Base-by-base conservation (phyloP, 2,113 vertebrate genomes). In the Castor canadensis region DNA sequence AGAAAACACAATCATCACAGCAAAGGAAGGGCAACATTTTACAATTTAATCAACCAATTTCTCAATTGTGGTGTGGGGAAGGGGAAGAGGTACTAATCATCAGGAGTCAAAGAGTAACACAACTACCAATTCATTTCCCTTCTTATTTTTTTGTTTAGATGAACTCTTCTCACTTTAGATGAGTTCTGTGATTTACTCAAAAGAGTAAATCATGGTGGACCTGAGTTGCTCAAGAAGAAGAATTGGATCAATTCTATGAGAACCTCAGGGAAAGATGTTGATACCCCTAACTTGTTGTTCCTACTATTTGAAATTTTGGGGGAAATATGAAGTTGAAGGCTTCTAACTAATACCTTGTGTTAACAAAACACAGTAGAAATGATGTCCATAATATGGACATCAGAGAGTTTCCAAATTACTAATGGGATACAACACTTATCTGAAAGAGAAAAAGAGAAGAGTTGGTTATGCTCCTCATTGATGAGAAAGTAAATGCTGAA, bases 21-120 rank as follows among this genome's bases (percentile, higher is more conserved):
- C 26, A 77, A 83, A 94, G 58, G 54, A 54, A 40, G 69, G 30
- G 76, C 32, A 56, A 6, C 16, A 77, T 92, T n/a, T 84, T 58
- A 91, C 10, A 93, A 40, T 82, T 89, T 81, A 66, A 82, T 95
- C 77, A 64, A 58, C 8, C 10, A 64, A 66, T 88, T 96, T 94
- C 38, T 91, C 81, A 28, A 52, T 71, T 49, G n/a, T 7, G 38
- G 24, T 58, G 6, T 67, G 58, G 77, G 56, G 15, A 75, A 64
- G n/a, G 20, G 26, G 5, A 66, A 90, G 11, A 28, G 1, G 12
- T 15, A 28, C 22, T 60, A n/a, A 75, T 12, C 22, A 43, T 38
- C 15, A 6, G 45, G 19, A 75, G 19, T 19, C 38, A 71, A 45
- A 45, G 11, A 62, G 32, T 16, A 86, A 56, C 2, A 76, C 5